phyloP scores from a whole-genome alignment of 2,113 vertebrate species.

The Calidris pugnax region DNA sequence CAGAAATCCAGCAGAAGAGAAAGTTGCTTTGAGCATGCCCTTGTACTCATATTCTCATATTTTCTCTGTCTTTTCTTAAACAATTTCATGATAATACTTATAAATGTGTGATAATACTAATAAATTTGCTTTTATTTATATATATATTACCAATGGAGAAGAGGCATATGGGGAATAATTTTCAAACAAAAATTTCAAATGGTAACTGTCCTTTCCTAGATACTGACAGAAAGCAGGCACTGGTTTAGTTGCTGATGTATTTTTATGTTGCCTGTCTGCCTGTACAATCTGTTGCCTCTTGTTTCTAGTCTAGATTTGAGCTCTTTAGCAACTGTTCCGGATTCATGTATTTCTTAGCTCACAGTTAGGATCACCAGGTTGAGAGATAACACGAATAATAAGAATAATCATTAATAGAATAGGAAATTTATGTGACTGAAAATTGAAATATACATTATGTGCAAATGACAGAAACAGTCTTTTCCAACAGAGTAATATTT shows the following conservation, averaged over 20 bases:
- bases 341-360: background rate
- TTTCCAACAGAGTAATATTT: background rate
- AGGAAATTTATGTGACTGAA: background rate
- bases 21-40: background rate
- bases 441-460: background rate
- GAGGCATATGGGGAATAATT: background rate
- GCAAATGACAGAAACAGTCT: background rate
- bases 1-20: background rate
- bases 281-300: background rate
- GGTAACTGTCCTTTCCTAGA: background rate
- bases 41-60: background rate
- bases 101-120: background rate
- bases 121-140: background rate
- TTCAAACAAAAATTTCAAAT: background rate
- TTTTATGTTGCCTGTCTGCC: background rate
- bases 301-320: background rate
- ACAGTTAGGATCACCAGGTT: background rate
- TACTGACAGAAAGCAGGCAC: background rate
- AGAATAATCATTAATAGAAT: background rate
- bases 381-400: background rate
- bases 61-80: background rate
- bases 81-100: background rate
- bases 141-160: background rate
- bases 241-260: background rate
- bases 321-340: background rate